Conservation (phyloP, 2,113 vertebrate species). For the Lathamus discolor region DNA sequence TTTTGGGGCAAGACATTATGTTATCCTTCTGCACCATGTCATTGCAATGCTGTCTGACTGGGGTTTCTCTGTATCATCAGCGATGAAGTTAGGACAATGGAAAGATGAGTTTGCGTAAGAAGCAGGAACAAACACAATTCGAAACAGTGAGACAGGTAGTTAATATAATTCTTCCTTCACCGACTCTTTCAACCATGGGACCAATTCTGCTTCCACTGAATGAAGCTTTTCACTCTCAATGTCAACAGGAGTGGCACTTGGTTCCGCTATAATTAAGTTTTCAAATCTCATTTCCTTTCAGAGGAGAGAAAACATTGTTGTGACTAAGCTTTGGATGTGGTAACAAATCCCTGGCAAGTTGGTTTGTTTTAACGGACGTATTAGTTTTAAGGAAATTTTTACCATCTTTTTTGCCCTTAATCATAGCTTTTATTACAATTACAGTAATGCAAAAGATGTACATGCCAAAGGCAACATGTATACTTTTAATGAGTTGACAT, state of each 20-base stretch:
- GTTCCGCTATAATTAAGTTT: slow-evolving; percentile 57
- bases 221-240: background rate
- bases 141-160: background rate
- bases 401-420: slow-evolving; percentile 65
- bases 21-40: background rate
- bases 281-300: slow-evolving; percentile 70
- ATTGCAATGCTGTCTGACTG: background rate
- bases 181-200: background rate
- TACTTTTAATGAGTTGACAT: slow-evolving; percentile 69
- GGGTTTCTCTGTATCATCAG: background rate
- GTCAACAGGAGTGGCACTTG: background rate
- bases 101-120: slow-evolving; percentile 36
- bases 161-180: background rate
- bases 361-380: slow-evolving; percentile 63
- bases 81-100: background rate
- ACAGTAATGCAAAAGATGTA: slow-evolving; percentile 53
- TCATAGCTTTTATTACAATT: slow-evolving; percentile 67
- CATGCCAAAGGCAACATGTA: slow-evolving; percentile 68
- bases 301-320: slow-evolving; percentile 71
- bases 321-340: slow-evolving; percentile 71
- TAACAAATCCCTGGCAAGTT: slow-evolving; percentile 71
- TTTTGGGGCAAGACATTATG: background rate
- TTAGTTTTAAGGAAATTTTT: slow-evolving; percentile 71
- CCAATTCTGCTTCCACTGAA: background rate
- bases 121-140: slow-evolving; percentile 31